Base-by-base conservation (phyloP, 2,113 vertebrate genomes). In the Zosterops lateralis region DNA sequence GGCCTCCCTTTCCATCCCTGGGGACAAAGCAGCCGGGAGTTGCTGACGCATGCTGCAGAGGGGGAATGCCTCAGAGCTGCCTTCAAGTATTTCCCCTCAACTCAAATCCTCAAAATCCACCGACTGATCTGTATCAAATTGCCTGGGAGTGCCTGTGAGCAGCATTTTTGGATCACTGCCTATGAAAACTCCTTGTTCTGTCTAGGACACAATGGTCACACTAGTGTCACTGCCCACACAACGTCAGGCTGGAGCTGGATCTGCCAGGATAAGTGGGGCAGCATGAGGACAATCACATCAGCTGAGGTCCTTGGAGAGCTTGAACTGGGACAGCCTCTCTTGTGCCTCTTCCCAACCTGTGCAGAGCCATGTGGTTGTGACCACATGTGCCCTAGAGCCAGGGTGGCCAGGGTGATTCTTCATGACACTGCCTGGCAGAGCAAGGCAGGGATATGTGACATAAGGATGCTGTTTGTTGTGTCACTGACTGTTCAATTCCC, bases 231-330 rank as follows among this genome's bases (percentile, higher is more conserved):
- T 80, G 34, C 7, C 56, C 19, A 18, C 66, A 16, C n/a, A 51
- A 4, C 0, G 0, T 14, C 18, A n/a, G 22, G 20, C 28, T 60
- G 47, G 28, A 36, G 16, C 9, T 66, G 74, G n/a, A 16, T 56
- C 56, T 87, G 60, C 31, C 66, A 28, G 4, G 15, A 17, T 7
- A 8, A 90, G 13, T 0, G 0, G 20, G 29, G 15, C 51, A 70
- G 57, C 34, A 47, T 17, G 3, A 67, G 44, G 36, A 38, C 42
- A 44, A 7, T 6, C 50, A 14, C 28, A 40, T 47, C 80, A 22
- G 26, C 21, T 48, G 12, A 34, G 26, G 38, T 51, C 18, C 14
- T 50, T 40, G 62, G 45, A 74, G 31, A 42, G 18, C 7, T 1
- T 44, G 65, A 76, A 10, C 53, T 60, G 38, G 44, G 53, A 68